These are phyloP conservation scores for Microtus oregoni DNA, from an alignment of 2,113 vertebrate genomes.

Conservation along the genomic window DNA sequence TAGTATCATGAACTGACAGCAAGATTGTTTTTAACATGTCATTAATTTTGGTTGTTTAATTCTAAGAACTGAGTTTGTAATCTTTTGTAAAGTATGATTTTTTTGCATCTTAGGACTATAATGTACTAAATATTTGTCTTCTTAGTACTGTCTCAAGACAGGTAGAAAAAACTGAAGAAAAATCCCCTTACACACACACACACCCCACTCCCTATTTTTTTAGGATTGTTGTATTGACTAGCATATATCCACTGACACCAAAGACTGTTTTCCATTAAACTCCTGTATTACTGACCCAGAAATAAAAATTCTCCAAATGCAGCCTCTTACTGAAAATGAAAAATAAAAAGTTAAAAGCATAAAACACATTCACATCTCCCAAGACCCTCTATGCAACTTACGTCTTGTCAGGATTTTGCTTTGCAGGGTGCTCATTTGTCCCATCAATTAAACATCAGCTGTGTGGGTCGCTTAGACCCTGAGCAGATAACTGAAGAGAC, in stretches of 20 bases:
- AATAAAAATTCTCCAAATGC: constrained; percentile 75
- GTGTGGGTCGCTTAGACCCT: constrained; percentile 55
- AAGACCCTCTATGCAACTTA: neutral
- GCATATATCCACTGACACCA: constrained; percentile 65
- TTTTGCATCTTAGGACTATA: constrained; percentile 63
- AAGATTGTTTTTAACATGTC: constrained; percentile 71
- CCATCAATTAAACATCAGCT: constrained; percentile 53
- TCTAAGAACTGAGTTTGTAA: constrained; percentile 66
- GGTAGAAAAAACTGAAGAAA: constrained; percentile 63
- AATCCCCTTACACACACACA: neutral
- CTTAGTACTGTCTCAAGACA: constrained; percentile 76
- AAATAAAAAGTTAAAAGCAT: constrained; percentile 21
- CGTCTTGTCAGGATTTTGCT: constrained; percentile 28
- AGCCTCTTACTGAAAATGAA: constrained; percentile 47
- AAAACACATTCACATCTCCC: constrained; percentile 45
- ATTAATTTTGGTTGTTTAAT: constrained; percentile 52
- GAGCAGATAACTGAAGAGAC: constrained; percentile 23
- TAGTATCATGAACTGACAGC: constrained; percentile 64
- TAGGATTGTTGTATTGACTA: constrained; percentile 36
- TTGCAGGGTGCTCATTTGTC: constrained; percentile 26
- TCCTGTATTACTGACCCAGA: constrained; percentile 42
- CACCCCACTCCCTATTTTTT: neutral
- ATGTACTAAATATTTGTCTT: constrained; percentile 43
- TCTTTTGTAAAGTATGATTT: constrained; percentile 68
- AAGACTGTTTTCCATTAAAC: constrained; percentile 68